These are phyloP conservation scores for Rosalia funebris DNA, from an alignment of 2,888 invertebrate species.

Conservation along the genomic window DNA sequence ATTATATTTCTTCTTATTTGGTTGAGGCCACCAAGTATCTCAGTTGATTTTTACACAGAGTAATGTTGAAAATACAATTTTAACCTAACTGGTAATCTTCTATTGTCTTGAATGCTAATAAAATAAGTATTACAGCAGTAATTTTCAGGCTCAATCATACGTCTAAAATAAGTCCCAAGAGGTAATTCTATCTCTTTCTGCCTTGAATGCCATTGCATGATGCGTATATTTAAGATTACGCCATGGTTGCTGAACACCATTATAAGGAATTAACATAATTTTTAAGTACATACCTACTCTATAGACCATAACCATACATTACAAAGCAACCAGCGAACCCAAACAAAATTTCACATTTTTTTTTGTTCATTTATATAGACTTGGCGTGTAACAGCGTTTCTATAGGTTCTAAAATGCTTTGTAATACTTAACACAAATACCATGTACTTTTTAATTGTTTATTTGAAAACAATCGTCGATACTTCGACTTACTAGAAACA, in stretches of 20 bases:
- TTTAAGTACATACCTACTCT: slow-evolving; percentile 47
- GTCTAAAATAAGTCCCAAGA: not conserved
- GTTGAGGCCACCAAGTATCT: too few species aligned
- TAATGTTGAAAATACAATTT: too few species aligned
- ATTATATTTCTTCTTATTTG: too few species aligned
- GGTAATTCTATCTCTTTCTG: not conserved
- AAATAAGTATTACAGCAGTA: not conserved
- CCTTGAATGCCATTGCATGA: not conserved
- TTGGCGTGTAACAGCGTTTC: slow-evolving; percentile 8
- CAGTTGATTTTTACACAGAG: too few species aligned
- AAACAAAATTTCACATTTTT: slow-evolving; percentile 43
- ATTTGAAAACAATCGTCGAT: not conserved
- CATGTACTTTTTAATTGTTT: not conserved
- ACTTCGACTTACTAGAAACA: too few species aligned
- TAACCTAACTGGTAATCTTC: not conserved
- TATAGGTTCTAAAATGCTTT: slow-evolving; percentile 8
- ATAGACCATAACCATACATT: slow-evolving; percentile 44
- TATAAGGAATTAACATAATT: slow-evolving; percentile 48
- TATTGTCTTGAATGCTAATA: not conserved
- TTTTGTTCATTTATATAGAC: slow-evolving; percentile 4
- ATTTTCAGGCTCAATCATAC: not conserved
- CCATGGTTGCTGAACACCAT: slow-evolving; percentile 45
- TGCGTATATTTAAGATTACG: slow-evolving; percentile 26
- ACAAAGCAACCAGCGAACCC: slow-evolving; percentile 48
- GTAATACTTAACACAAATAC: slow-evolving; percentile 9